Evolutionary conservation across 2,113 vertebrate genomes (phyloP).

Genomic region (Symphodus melops): DNA sequence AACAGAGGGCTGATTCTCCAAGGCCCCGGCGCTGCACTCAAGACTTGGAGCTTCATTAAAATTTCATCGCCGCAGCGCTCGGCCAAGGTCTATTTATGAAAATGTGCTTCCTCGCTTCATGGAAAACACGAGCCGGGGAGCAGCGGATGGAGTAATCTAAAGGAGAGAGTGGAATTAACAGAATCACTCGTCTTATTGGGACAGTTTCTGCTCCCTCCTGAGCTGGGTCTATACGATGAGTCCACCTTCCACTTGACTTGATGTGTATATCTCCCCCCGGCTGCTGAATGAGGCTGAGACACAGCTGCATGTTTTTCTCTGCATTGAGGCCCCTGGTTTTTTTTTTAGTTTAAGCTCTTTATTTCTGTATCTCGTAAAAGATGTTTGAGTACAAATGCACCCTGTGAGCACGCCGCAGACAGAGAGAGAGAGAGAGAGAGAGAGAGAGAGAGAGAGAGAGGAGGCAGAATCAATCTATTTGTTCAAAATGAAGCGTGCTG

Average conservation of each 20-base stretch:
- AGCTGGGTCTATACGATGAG: neutral
- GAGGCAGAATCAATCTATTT: neutral
- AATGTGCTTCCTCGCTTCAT: slow-evolving; percentile 91
- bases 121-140: slow-evolving; percentile 84
- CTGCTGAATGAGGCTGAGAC: slow-evolving; percentile 41
- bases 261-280: slow-evolving; percentile 42
- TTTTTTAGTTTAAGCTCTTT: slow-evolving; percentile 9
- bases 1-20: slow-evolving; percentile 89
- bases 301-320: slow-evolving; percentile 7
- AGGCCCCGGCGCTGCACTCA: slow-evolving; percentile 91
- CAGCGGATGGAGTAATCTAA: slow-evolving; percentile 70
- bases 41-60: slow-evolving; percentile 94
- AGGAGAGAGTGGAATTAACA: slow-evolving; percentile 67
- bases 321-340: neutral
- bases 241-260: slow-evolving; percentile 59
- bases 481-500: slow-evolving; percentile 16
- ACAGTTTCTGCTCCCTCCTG: slow-evolving; percentile 41
- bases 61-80: slow-evolving; percentile 90
- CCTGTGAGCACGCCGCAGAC: neutral
- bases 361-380: slow-evolving; percentile 25
- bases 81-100: slow-evolving; percentile 98
- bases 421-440: slow-evolving; percentile 11
- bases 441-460: slow-evolving; percentile 18
- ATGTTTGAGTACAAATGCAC: neutral
- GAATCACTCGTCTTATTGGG: slow-evolving; percentile 40